Conservation (phyloP, 2,797 vertebrate genomes). For the Columba guinea region DNA sequence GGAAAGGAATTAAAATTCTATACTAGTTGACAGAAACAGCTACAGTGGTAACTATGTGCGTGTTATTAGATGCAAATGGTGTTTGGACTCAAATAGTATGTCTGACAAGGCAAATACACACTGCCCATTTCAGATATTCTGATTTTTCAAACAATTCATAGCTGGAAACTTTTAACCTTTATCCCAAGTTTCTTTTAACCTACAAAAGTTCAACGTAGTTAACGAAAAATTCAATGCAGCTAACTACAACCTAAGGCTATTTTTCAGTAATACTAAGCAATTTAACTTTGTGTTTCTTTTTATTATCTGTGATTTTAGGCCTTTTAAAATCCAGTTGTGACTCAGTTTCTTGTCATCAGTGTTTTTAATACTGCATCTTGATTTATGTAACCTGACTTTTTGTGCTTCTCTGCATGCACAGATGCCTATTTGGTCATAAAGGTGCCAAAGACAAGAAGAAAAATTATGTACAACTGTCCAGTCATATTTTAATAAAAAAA, state of each 20-base stretch:
- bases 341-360: background rate
- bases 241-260: background rate
- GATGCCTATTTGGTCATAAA: background rate
- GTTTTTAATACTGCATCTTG: background rate
- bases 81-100: too few relatives aligned
- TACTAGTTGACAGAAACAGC: background rate
- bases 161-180: background rate
- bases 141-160: background rate
- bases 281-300: background rate
- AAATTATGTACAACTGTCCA: background rate
- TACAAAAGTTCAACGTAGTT: background rate
- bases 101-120: background rate
- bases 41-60: fast-evolving
- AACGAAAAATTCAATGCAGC: background rate
- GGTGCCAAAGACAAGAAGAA: background rate
- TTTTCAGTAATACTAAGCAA: background rate
- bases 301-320: background rate
- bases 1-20: background rate
- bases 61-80: background rate
- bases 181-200: background rate
- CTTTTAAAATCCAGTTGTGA: background rate
- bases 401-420: background rate
- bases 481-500: background rate
- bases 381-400: background rate
- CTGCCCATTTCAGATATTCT: background rate